Percentiles rank a stretch among this genome's conserved stretches.
Conservation (phyloP, 2,797 vertebrate species). For the Psittacula derbiana region DNA sequence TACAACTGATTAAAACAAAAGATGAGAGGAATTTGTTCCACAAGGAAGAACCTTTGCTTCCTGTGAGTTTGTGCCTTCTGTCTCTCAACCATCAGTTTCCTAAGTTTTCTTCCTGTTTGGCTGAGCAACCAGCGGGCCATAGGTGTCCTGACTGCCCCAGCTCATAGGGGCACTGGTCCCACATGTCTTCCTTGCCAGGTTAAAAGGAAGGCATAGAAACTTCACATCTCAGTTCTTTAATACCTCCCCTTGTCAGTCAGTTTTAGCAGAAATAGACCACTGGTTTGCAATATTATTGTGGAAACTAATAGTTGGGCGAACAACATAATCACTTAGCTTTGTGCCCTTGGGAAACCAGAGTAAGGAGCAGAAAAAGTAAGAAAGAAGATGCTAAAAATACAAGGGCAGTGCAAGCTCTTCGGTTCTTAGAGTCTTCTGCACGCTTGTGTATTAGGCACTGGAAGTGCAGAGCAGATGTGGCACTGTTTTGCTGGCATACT, state of each 20-base stretch:
- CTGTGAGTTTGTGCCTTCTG: neutral
- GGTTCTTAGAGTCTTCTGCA: neutral
- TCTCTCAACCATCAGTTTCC: neutral
- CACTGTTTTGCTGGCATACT: neutral
- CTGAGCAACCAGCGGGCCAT: neutral
- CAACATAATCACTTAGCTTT: fast-evolving
- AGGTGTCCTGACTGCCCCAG: neutral
- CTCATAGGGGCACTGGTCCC: neutral
- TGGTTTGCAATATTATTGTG: neutral
- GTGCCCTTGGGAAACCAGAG: neutral
- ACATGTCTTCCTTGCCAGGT: neutral
- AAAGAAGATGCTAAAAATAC: neutral
- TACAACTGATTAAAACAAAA: neutral
- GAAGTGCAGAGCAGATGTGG: neutral
- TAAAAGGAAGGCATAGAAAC: neutral
- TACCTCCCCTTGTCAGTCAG: neutral
- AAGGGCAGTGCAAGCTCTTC: neutral
- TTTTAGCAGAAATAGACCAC: neutral
- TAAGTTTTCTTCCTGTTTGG: neutral
- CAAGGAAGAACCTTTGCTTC: neutral
- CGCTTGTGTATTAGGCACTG: neutral
- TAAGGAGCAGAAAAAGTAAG: neutral
- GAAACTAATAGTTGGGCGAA: fast-evolving
- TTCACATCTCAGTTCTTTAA: neutral
- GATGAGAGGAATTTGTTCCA: neutral